Evolutionary conservation across 1,140 invertebrate species (phyloP).

Genomic region (Zaprionus tsacasi): DNA sequence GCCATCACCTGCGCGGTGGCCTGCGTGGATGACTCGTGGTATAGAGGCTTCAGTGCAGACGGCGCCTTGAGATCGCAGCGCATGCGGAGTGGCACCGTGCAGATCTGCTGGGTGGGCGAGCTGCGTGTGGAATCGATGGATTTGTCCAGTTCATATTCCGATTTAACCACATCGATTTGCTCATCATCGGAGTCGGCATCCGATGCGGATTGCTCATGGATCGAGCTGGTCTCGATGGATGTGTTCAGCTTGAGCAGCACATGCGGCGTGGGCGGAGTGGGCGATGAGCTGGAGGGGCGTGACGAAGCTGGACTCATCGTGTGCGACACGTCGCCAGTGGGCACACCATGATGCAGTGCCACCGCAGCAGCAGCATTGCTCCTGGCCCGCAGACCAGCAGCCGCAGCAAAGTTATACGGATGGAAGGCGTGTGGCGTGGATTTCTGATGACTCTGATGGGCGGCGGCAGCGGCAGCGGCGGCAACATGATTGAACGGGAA

Average conservation of each 20-base stretch:
- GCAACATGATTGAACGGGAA: conserved; percentile 85
- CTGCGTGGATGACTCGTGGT: conserved; percentile 64
- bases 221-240: conserved; percentile 86
- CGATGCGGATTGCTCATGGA: conserved; percentile 87
- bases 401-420: conserved; percentile 79
- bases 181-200: conserved; percentile 88
- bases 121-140: conserved; percentile 72
- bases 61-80: conserved; percentile 88
- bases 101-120: conserved; percentile 61
- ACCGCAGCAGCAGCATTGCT: conserved; percentile 71
- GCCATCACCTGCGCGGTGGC: conserved; percentile 47
- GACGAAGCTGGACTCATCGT: conserved; percentile 85
- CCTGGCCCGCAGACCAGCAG: conserved; percentile 75
- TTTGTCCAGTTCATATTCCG: conserved; percentile 87
- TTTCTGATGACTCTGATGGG: conserved; percentile 71
- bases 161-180: conserved; percentile 90
- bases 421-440: conserved; percentile 76
- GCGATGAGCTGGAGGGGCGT: conserved; percentile 85
- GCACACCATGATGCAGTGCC: conserved; percentile 47
- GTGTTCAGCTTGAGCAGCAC: conserved; percentile 85
- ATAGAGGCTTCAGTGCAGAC: conserved; percentile 84
- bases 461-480: conserved; percentile 83
- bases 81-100: conserved; percentile 47
- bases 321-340: conserved; percentile 51
- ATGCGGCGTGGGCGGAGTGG: conserved; percentile 78